Conservation (phyloP, 2,888 invertebrate species). For the Prosapia bicincta region DNA sequence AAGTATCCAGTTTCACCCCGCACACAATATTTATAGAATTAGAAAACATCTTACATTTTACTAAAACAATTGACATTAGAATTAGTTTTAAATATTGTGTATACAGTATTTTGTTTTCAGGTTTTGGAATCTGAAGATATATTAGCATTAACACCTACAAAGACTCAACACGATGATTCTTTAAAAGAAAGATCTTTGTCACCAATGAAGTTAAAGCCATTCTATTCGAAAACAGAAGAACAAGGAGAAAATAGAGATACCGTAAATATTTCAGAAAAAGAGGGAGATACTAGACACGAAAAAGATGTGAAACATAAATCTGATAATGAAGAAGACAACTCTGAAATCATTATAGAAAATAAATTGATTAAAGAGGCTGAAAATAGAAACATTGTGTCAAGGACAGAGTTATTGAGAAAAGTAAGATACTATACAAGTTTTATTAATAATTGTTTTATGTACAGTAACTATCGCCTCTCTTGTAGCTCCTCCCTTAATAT, state of each 20-base stretch:
- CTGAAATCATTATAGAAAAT: not conserved
- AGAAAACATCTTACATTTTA: no score
- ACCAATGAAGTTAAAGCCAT: not conserved
- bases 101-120: no score
- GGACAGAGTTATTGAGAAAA: not conserved
- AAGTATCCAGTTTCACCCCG: no score
- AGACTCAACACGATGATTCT: not conserved
- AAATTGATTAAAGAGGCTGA: not conserved
- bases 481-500: no score
- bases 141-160: not conserved
- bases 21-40: no score
- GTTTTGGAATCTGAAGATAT: not conserved
- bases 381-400: not conserved
- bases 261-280: not conserved
- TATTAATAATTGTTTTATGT: no score
- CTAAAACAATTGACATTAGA: no score
- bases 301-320: not conserved
- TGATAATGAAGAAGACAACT: not conserved
- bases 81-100: no score
- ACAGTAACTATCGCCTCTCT: no score
- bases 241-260: not conserved
- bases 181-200: not conserved
- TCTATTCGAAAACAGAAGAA: not conserved
- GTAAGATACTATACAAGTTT: no score
- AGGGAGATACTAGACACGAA: not conserved